Base-by-base conservation (phyloP, 2,797 vertebrate genomes). In the Myotis pilosus region DNA sequence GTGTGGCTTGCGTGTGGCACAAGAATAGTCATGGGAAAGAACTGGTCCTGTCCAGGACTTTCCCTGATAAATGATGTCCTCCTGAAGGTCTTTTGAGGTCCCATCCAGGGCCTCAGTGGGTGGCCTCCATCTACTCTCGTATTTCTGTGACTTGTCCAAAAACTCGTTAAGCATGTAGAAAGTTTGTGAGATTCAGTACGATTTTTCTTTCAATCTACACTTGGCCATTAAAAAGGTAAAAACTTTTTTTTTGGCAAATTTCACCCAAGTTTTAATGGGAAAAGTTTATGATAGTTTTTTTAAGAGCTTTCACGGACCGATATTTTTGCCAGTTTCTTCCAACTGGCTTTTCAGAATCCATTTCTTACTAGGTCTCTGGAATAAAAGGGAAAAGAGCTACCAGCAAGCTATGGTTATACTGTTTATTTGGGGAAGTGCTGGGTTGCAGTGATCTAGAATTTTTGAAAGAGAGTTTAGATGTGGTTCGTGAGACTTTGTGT, bases 251-350 rank as follows among this genome's bases (percentile, higher is more conserved):
- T 30, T 96, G 44, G 10, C 60, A 30, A 71, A 6, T 91, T 89
- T 89, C 69, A 64, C 89, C 88, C 82, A 97, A 83, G 64, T 93
- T 96, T 96, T 95, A 96, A 96, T 96, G 55, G 71, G 72, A 80
- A 96, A 91, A 96, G 85, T 92, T 96, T 87, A 91, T 89, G 83
- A 96, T 89, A 36, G 81, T 28, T 92, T 96, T 95, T 94, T 93
- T 84, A 55, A 91, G 94, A 94, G 92, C 87, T 74, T 96, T 95
- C 89, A 28, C 81, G 85, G 36, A 66, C 41, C 16, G 51, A 51
- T 71, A 60, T 80, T 57, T 86, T 30, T 68, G 90, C 89, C 94
- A 96, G 74, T 95, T 95, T 95, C 44, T 69, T 94, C 64, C 64
- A 38, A 30, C 68, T 49, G 55, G 25, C 64, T 89, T 96, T 95